A percentile compares a stretch with the other conserved stretches of the same genome.
These are phyloP conservation scores for Knipowitschia caucasica DNA, from an alignment of 2,797 vertebrate species.

Conservation along the genomic window DNA sequence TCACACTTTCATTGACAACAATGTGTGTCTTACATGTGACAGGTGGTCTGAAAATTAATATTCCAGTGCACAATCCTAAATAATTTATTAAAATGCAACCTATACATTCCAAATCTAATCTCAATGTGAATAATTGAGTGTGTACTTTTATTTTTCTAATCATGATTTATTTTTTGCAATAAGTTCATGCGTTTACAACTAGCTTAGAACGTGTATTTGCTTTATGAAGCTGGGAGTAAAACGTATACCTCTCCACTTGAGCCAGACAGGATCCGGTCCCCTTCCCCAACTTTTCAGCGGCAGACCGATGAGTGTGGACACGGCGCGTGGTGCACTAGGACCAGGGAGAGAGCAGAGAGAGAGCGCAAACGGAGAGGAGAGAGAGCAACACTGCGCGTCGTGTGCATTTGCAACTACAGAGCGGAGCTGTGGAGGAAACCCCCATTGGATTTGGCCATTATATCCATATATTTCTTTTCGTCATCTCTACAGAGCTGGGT, in stretches of 20 bases:
- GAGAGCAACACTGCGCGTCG: conserved; percentile 51
- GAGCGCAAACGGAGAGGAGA: conserved; percentile 7
- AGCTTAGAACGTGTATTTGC: too few relatives aligned
- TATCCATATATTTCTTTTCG: conserved; percentile 64
- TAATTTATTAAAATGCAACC: too few relatives aligned
- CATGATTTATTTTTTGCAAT: too few relatives aligned
- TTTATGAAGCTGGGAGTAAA: background rate
- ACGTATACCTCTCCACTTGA: conserved; percentile 22
- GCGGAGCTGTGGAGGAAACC: conserved; percentile 64
- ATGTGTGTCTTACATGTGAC: too few relatives aligned
- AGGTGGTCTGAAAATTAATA: too few relatives aligned
- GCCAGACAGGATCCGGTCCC: conserved; percentile 44
- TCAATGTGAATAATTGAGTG: too few relatives aligned
- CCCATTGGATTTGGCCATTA: conserved; percentile 68
- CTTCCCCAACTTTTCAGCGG: conserved; percentile 41
- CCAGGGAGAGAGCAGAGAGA: conserved; percentile 50
- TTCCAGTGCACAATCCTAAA: too few relatives aligned
- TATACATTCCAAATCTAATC: too few relatives aligned
- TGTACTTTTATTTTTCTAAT: too few relatives aligned
- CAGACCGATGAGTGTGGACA: conserved; percentile 54
- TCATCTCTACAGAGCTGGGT: conserved; percentile 58
- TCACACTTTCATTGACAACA: too few relatives aligned
- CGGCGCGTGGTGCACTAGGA: conserved; percentile 69
- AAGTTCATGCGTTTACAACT: too few relatives aligned
- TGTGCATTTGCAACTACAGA: conserved; percentile 60